Evolutionary conservation across 2,113 vertebrate species (phyloP), one percentile per base, ranked within the genome.

Genomic region (Lepisosteus oculatus): DNA sequence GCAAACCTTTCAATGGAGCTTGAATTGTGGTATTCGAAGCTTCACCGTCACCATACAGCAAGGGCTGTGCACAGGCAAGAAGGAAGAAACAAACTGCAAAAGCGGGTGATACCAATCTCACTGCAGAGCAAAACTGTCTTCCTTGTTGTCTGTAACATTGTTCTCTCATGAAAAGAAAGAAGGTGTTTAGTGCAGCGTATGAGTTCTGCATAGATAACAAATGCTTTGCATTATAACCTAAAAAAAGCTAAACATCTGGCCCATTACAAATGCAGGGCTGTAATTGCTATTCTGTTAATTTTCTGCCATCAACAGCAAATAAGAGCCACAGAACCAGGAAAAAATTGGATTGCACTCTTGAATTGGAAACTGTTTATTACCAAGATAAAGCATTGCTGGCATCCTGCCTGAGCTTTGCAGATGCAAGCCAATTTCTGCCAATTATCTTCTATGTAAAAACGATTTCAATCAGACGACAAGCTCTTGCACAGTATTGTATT

Each of bases 201-300:
- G 63, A 65, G 42, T 65, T 3, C 47, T 51, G 47, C 47, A 51
- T 9, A 1, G 9, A 9, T 5, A 51, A 9, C 5, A 51, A 5
- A 51, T 9, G 47, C 47, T 51, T 51, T 51, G 9, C 47, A 47
- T 44, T 5, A 42, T 8, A 44, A 66, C 14, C n/a, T 14, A n/a
- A 45, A 66, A 43, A 66, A 11, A 66, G 12, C 17, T 17, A n/a
- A 70, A 68, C 67, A 68, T 68, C 67, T 68, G 67, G 51, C n/a
- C 3, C 12, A 70, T 70, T 70, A 70, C 43, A 68, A 51, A 68
- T 68, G 47, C 67, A 68, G 41, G 47, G 67, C 67, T 66, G 17
- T 68, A 54, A 68, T 68, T 68, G 67, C 45, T 4, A 56, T 56
- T 68, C 67, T 68, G 29, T 68, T 68, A 56, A 68, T 68, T 51